A percentile compares a stretch with the other conserved stretches of the same genome.
These are phyloP conservation scores for Lutraria rhynchaena DNA, from an alignment of 1,140 invertebrate species.

Conservation along the genomic window DNA sequence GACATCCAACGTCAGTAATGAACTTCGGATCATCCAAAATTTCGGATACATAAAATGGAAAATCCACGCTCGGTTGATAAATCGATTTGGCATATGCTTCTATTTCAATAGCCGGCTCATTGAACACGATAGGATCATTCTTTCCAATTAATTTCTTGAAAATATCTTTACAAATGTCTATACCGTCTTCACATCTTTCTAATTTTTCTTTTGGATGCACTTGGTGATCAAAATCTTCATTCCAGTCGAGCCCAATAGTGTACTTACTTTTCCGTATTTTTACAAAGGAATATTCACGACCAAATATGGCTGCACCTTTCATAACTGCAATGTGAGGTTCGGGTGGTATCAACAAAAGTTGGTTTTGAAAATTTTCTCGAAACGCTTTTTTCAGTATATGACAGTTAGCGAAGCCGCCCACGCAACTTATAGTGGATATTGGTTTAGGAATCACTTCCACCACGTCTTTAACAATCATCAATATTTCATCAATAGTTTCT, in stretches of 20 bases:
- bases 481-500: slow-evolving; percentile 7
- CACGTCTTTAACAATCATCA: slow-evolving; percentile 7
- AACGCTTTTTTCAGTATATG: slow-evolving; percentile 6
- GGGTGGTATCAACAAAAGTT: slow-evolving; percentile 29
- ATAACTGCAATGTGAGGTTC: slow-evolving; percentile 31
- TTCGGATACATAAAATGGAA: slow-evolving; percentile 50
- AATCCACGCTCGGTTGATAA: slow-evolving; percentile 25
- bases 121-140: neutral
- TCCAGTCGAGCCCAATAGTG: slow-evolving; percentile 53
- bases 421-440: slow-evolving; percentile 38
- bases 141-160: slow-evolving; percentile 30
- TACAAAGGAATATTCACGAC: slow-evolving; percentile 17
- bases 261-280: slow-evolving; percentile 11
- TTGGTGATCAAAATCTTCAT: slow-evolving; percentile 37
- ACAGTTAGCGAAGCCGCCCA: slow-evolving; percentile 57
- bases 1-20: slow-evolving; percentile 35
- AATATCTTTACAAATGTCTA: slow-evolving; percentile 33
- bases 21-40: neutral
- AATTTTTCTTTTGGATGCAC: slow-evolving; percentile 14
- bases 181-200: slow-evolving; percentile 27
- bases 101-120: slow-evolving; percentile 9
- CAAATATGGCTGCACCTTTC: slow-evolving; percentile 48
- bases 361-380: slow-evolving; percentile 1
- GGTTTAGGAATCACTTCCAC: neutral
- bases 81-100: slow-evolving; percentile 38